Evolutionary conservation across 2,888 invertebrate species (phyloP).

Genomic region (Choreutis nemorana): DNA sequence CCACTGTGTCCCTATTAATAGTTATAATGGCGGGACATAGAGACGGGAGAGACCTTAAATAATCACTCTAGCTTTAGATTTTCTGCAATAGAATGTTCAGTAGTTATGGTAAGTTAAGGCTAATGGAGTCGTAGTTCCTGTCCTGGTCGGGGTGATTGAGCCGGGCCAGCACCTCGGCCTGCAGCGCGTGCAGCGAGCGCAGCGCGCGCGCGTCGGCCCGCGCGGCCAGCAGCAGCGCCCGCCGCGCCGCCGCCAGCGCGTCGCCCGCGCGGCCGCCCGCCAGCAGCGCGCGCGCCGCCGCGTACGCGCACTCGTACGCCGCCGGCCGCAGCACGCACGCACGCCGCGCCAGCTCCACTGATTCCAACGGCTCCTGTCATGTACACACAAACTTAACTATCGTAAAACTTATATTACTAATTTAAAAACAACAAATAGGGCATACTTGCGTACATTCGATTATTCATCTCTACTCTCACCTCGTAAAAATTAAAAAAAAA

Average conservation of each 20-base stretch:
- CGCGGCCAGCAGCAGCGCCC: slow-evolving; percentile 79
- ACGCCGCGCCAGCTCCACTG: slow-evolving; percentile 87
- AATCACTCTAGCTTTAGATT: too few species aligned
- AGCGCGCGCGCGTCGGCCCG: slow-evolving; percentile 76
- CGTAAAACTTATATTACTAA: not conserved
- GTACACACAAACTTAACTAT: slow-evolving; percentile 11
- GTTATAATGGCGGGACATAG: too few species aligned
- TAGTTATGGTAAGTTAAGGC: slow-evolving; percentile 58
- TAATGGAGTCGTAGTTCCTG: slow-evolving; percentile 57
- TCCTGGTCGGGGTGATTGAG: slow-evolving; percentile 53
- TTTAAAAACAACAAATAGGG: too few species aligned
- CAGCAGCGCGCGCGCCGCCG: slow-evolving; percentile 85
- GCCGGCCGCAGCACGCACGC: slow-evolving; percentile 84
- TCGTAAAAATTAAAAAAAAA: too few species aligned
- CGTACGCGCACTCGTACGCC: slow-evolving; percentile 93
- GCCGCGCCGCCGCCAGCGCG: slow-evolving; percentile 82
- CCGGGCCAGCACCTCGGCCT: slow-evolving; percentile 72
- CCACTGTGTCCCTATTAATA: too few species aligned
- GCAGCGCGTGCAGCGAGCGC: slow-evolving; percentile 75
- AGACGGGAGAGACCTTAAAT: too few species aligned
- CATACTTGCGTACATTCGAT: too few species aligned
- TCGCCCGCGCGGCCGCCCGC: slow-evolving; percentile 78
- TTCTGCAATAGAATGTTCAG: slow-evolving; percentile 4
- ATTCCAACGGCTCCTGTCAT: slow-evolving; percentile 81
- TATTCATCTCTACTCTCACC: too few species aligned